These are phyloP conservation scores for Julus scanicus DNA, from an alignment of 2,888 invertebrate genomes.

Conservation along the genomic window DNA sequence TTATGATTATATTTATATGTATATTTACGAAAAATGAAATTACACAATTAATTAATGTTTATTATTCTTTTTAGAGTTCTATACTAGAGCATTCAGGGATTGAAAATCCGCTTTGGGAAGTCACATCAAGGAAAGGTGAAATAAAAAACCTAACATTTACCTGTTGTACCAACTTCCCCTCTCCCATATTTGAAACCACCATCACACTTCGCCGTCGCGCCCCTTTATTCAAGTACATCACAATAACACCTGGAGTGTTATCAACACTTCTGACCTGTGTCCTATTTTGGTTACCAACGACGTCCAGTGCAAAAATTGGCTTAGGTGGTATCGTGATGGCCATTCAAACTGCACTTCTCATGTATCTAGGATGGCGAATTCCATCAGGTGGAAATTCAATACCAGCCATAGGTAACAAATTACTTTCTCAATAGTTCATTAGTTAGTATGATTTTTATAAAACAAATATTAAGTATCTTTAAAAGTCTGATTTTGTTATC, in stretches of 20 bases:
- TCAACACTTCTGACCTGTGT: background rate
- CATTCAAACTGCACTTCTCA: conserved; percentile 38
- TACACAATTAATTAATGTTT: background rate
- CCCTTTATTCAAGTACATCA: conserved; percentile 50
- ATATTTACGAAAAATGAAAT: background rate
- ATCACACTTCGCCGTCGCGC: background rate
- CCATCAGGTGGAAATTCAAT: conserved; percentile 44
- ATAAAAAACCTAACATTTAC: background rate
- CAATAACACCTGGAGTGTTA: background rate
- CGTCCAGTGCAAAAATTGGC: background rate
- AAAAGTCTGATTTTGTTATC: background rate
- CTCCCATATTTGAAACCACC: background rate
- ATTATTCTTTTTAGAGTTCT: background rate
- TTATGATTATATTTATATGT: background rate
- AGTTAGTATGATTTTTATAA: too few species aligned
- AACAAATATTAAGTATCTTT: background rate
- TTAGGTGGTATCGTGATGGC: conserved; percentile 42
- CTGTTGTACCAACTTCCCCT: background rate
- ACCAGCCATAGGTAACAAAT: conserved; percentile 37
- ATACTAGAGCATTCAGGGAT: background rate
- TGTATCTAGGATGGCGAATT: background rate
- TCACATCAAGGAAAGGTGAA: background rate
- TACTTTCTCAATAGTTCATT: too few species aligned
- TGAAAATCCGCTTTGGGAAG: conserved; percentile 31
- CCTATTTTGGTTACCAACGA: conserved; percentile 46